A percentile compares a stretch with the other conserved stretches of the same genome.
Conservation (phyloP, 2,113 vertebrate genomes). For the Perognathus longimembris region DNA sequence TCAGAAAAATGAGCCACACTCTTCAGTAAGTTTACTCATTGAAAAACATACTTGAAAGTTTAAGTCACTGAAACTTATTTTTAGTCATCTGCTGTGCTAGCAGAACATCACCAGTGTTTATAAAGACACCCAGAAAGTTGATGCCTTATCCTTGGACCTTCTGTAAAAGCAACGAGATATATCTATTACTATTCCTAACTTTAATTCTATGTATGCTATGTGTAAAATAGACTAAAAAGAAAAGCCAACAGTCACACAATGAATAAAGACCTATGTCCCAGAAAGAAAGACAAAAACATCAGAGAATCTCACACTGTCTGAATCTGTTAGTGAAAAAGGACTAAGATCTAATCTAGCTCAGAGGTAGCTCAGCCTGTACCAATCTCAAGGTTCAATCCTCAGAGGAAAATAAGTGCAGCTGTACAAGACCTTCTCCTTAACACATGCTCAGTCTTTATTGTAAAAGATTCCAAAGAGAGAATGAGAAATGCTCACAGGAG, state of each 20-base stretch:
- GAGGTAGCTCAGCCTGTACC: no score
- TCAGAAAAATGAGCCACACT: not conserved
- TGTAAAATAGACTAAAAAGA: not conserved
- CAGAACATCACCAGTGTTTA: not conserved
- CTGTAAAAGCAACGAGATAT: not conserved
- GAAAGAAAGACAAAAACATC: not conserved
- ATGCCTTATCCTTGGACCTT: not conserved
- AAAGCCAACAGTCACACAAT: not conserved
- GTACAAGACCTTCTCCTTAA: not conserved
- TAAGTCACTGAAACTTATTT: constrained; percentile 41
- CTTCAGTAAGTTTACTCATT: not conserved
- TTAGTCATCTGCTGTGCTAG: not conserved
- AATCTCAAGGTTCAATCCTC: not conserved
- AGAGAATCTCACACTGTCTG: not conserved
- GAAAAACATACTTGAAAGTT: not conserved
- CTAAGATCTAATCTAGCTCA: not conserved
- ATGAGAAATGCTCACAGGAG: not conserved
- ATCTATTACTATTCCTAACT: not conserved
- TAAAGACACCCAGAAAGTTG: not conserved
- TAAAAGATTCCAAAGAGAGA: not conserved
- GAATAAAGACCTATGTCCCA: not conserved
- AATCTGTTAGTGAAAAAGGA: not conserved
- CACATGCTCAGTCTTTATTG: not conserved
- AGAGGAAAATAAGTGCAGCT: not conserved
- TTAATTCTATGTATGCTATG: not conserved